Percentiles rank a stretch among this genome's conserved stretches.
phyloP scores from a whole-genome alignment of 2,888 invertebrate species.

The Syritta pipiens region DNA sequence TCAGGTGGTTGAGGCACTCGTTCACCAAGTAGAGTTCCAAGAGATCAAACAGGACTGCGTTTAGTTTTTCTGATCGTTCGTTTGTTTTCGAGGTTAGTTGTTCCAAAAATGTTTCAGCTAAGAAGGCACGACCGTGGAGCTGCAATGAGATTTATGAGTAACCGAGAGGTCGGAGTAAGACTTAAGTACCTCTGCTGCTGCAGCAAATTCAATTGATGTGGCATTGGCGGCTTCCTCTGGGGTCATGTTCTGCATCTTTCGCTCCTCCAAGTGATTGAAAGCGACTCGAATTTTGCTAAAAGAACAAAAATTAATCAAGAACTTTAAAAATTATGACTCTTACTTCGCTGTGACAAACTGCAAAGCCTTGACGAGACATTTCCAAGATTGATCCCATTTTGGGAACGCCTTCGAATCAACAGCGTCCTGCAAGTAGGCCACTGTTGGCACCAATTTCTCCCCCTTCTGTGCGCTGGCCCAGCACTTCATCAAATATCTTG shows the following conservation, averaged over 20 bases:
- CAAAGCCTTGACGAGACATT: conserved; percentile 79
- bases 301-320: conserved; percentile 5
- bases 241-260: conserved; percentile 84
- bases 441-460: conserved; percentile 83
- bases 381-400: conserved; percentile 75
- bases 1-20: conserved; percentile 86
- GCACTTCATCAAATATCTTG: conserved; percentile 89
- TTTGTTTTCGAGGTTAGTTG: conserved; percentile 80
- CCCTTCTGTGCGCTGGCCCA: conserved; percentile 85
- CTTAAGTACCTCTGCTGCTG: conserved; percentile 90
- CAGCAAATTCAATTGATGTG: conserved; percentile 90
- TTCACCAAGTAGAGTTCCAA: conserved; percentile 89
- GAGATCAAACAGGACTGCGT: conserved; percentile 84
- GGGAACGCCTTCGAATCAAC: conserved; percentile 69
- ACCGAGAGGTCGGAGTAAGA: neutral
- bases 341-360: conserved; percentile 80
- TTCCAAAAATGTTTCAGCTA: conserved; percentile 84
- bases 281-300: conserved; percentile 86
- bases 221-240: conserved; percentile 92
- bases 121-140: conserved; percentile 90
- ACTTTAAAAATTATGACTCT: conserved; percentile 53
- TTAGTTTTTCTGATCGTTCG: conserved; percentile 82
- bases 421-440: conserved; percentile 82
- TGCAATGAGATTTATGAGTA: conserved; percentile 74
- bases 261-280: conserved; percentile 84